phyloP scores from a whole-genome alignment of 2,888 invertebrate species.

The Morpho deidamia region DNA sequence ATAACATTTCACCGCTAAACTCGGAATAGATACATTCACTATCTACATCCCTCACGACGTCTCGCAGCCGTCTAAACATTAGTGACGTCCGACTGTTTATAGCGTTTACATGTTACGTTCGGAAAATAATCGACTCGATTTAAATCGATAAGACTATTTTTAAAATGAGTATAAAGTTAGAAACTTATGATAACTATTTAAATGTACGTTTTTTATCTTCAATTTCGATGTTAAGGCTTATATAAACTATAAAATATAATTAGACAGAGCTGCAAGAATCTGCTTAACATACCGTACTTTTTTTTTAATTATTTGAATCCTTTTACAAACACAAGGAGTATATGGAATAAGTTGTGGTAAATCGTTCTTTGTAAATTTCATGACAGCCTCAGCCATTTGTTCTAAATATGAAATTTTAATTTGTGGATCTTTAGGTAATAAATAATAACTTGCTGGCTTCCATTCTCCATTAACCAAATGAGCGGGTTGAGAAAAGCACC shows the following conservation, averaged over 20 bases:
- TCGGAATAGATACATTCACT: conserved; percentile 31
- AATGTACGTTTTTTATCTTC: too few relatives aligned
- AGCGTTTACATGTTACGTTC: conserved; percentile 7
- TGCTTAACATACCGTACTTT: background rate
- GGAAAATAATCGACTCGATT: conserved; percentile 2
- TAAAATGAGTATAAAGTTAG: too few relatives aligned
- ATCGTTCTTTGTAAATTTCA: conserved; percentile 39
- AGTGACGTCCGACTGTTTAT: conserved; percentile 9
- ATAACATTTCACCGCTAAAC: conserved; percentile 67
- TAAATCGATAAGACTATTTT: conserved; percentile 6
- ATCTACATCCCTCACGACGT: conserved; percentile 20
- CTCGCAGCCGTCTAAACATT: conserved; percentile 15
- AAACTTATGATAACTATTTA: too few relatives aligned
- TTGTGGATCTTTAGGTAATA: conserved; percentile 52
- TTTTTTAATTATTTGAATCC: background rate
- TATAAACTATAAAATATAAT: background rate
- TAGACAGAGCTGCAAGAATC: background rate
- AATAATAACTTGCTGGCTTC: conserved; percentile 57
- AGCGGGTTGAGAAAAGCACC: conserved; percentile 79
- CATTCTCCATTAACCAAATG: conserved; percentile 57
- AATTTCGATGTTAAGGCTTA: too few relatives aligned
- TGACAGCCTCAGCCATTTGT: conserved; percentile 44
- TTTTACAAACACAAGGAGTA: conserved; percentile 42
- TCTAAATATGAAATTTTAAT: conserved; percentile 53
- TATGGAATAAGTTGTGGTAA: conserved; percentile 43